Base-by-base conservation (phyloP, 2,888 invertebrate species). In the Clunio marinus region DNA sequence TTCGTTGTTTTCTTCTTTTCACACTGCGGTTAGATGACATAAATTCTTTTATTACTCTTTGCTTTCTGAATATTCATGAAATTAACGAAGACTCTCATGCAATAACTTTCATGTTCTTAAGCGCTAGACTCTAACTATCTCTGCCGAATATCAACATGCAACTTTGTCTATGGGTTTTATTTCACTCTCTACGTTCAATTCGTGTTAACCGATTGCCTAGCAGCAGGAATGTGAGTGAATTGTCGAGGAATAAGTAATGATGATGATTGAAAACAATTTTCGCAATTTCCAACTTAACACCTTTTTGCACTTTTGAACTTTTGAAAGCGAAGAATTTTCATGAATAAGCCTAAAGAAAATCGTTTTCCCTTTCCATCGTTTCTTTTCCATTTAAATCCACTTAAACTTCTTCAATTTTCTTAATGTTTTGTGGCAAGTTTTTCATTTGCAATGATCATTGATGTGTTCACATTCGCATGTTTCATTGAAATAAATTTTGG, bases 251-350 rank as follows among this genome's bases (percentile, higher is more conserved):
- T 41, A 10, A 41, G 15, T 41, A 41, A 41, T 10, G n/a, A 2
- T 15, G 8, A 8, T 41, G 41, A 41, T 41, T 41, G 5, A 10
- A 10, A 32, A 32, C 32, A 10, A 32, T 10, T 51, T 20, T 51
- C 24, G 24, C 20, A 51, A 22, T 51, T 51, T 51, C 17, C 20
- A 8, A 51, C 17, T 58, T 58, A 58, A 58, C 58, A 58, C 58
- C 58, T 58, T 58, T 24, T 58, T 58, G 25, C 27, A 25, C 58
- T 58, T n/a, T 58, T 15, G 58, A 58, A 24, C 58, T 58, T 4
- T 3, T 10, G 28, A 27, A 27, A n/a, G 27, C 7, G 13, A 25
- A 15, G 41, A 10, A 15, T 15, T 10, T n/a, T 41, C 41, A 41
- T 15, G 41, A 41, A 15, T 41, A 10, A n/a, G 41, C 10, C 41